These are phyloP conservation scores for Zygaena filipendulae DNA, from an alignment of 2,888 invertebrate genomes.

Conservation along the genomic window DNA sequence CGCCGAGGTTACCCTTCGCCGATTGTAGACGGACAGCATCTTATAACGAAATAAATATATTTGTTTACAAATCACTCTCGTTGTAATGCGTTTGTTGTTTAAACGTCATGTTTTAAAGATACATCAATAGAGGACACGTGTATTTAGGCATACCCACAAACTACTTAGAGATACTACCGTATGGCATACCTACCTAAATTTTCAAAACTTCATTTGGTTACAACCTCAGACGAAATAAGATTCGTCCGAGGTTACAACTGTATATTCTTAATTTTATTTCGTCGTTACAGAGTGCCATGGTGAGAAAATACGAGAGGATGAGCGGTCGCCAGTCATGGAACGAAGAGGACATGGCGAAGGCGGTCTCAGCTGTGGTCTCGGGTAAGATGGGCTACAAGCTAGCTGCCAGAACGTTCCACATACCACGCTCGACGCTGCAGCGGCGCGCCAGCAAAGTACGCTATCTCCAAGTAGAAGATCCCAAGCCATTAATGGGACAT, in stretches of 20 bases:
- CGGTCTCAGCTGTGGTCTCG: conserved; percentile 59
- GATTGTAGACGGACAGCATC: too few relatives aligned
- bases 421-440: conserved; percentile 58
- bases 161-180: too few relatives aligned
- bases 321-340: conserved; percentile 63
- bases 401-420: conserved; percentile 57
- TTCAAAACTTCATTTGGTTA: too few relatives aligned
- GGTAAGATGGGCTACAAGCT: conserved; percentile 64
- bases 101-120: too few relatives aligned
- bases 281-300: conserved; percentile 52
- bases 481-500: conserved; percentile 58
- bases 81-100: too few relatives aligned
- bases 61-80: too few relatives aligned
- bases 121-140: too few relatives aligned
- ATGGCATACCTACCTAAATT: too few relatives aligned
- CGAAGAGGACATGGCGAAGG: conserved; percentile 60
- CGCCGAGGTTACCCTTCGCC: conserved; percentile 59
- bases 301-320: conserved; percentile 63
- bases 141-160: too few relatives aligned
- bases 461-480: conserved; percentile 51
- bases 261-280: conserved; percentile 5
- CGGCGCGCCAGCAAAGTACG: conserved; percentile 58
- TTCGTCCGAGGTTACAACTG: too few relatives aligned
- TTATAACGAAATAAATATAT: too few relatives aligned
- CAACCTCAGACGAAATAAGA: too few relatives aligned